A percentile compares a stretch with the other conserved stretches of the same genome.
Evolutionary conservation across 92 coral and sea anemone species (phyloP).

Genomic region (Zoanthus sociatus): DNA sequence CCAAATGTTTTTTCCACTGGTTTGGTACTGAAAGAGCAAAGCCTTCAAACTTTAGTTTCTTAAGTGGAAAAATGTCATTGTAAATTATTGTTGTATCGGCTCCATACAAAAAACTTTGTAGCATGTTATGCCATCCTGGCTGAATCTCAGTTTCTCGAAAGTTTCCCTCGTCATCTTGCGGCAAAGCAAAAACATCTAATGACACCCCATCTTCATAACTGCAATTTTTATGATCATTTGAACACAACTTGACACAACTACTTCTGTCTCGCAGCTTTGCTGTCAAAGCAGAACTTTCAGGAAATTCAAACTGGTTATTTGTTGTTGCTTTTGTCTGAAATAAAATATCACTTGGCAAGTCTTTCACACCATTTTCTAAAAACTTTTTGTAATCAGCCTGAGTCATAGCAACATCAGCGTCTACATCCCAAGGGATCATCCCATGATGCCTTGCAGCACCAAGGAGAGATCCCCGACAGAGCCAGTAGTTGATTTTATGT

Average conservation of each 20-base stretch:
- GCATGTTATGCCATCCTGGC: conserved; percentile 12
- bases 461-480: conserved; percentile 70
- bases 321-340: conserved; percentile 73
- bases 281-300: conserved; percentile 51
- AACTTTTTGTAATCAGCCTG: conserved; percentile 68
- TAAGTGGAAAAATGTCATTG: conserved; percentile 65
- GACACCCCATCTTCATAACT: conserved; percentile 77
- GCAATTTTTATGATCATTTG: conserved; percentile 42
- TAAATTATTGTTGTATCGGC: conserved; percentile 14
- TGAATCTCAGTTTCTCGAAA: conserved; percentile 33
- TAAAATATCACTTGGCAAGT: conserved; percentile 70
- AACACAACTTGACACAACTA: conserved; percentile 76
- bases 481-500: conserved; percentile 71
- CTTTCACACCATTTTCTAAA: conserved; percentile 63
- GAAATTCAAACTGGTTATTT: conserved; percentile 45
- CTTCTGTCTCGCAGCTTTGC: conserved; percentile 75
- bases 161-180: conserved; percentile 23
- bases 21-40: conserved; percentile 70
- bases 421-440: conserved; percentile 84
- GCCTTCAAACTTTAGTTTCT: conserved; percentile 73
- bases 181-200: conserved; percentile 66
- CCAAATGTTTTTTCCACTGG: conserved; percentile 64
- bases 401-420: conserved; percentile 70
- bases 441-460: conserved; percentile 86
- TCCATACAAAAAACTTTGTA: conserved; percentile 28